A percentile compares a stretch with the other conserved stretches of the same genome.
Evolutionary conservation across 1,140 invertebrate genomes (phyloP).

Genomic region (Thaumatotibia leucotreta): DNA sequence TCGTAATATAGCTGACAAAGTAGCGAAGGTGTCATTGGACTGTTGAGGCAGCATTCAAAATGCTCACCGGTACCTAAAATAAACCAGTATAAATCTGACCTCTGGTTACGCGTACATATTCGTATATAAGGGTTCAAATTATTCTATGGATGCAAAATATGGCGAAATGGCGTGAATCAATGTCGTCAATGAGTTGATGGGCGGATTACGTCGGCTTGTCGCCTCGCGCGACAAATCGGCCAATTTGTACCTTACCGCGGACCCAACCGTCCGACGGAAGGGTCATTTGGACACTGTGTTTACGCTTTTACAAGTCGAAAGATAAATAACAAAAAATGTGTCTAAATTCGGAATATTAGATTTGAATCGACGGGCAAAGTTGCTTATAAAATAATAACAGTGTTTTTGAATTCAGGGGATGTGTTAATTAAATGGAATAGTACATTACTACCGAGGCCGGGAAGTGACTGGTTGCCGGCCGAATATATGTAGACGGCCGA

Average conservation of each 20-base stretch:
- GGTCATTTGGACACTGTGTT: not conserved
- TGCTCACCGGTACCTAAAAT: not conserved
- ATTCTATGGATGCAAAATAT: conserved; percentile 6
- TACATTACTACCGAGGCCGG: too few species aligned
- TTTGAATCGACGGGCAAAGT: not conserved
- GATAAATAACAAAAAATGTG: too few species aligned
- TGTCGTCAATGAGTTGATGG: conserved; percentile 42
- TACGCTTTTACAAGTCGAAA: too few species aligned
- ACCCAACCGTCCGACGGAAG: not conserved
- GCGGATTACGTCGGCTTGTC: conserved; percentile 70
- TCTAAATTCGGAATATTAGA: too few species aligned
- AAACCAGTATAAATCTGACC: not conserved
- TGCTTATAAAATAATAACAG: not conserved
- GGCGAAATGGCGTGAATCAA: not conserved
- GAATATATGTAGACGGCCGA: too few species aligned
- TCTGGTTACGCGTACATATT: not conserved
- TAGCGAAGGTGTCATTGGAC: not conserved
- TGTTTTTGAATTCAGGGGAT: too few species aligned
- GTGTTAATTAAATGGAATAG: too few species aligned
- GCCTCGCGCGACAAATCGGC: conserved; percentile 66
- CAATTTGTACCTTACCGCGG: conserved; percentile 61
- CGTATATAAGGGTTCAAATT: not conserved
- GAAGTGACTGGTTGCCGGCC: too few species aligned
- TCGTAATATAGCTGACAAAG: not conserved
- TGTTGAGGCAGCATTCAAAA: not conserved